Evolutionary conservation across 2,888 invertebrate genomes (phyloP).

Genomic region (Cerastoderma edule): DNA sequence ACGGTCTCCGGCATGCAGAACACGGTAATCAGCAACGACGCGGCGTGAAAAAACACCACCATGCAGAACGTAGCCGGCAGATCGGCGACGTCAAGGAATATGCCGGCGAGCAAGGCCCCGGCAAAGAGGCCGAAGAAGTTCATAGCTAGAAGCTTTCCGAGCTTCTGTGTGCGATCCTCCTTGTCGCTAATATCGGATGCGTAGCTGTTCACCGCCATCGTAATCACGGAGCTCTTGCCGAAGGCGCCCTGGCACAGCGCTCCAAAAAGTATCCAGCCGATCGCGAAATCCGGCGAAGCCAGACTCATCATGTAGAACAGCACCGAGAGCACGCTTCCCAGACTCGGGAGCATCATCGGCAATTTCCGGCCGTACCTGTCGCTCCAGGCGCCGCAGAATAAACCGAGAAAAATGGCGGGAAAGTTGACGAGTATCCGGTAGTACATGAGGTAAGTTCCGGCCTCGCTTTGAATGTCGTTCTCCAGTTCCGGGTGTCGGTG

Average conservation of each 20-base stretch:
- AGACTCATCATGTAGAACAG: constrained; percentile 77
- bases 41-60: constrained; percentile 74
- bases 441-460: constrained; percentile 77
- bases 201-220: constrained; percentile 83
- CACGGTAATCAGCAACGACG: constrained; percentile 73
- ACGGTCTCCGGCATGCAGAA: constrained; percentile 75
- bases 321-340: constrained; percentile 80
- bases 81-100: constrained; percentile 68
- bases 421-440: constrained; percentile 78
- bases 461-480: constrained; percentile 72
- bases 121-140: constrained; percentile 81
- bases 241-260: constrained; percentile 79
- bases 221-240: constrained; percentile 83
- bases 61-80: constrained; percentile 75
- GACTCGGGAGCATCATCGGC: constrained; percentile 76
- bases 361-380: constrained; percentile 80
- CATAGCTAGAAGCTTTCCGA: constrained; percentile 80
- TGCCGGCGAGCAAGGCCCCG: constrained; percentile 78
- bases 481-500: constrained; percentile 61
- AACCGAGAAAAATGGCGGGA: constrained; percentile 78
- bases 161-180: constrained; percentile 76
- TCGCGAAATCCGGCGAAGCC: constrained; percentile 55
- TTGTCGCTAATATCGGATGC: constrained; percentile 79
- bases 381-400: constrained; percentile 82
- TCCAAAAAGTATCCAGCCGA: constrained; percentile 77